These are phyloP conservation scores for Aviceda subcristata DNA, from an alignment of 2,113 vertebrate genomes.

Conservation along the genomic window DNA sequence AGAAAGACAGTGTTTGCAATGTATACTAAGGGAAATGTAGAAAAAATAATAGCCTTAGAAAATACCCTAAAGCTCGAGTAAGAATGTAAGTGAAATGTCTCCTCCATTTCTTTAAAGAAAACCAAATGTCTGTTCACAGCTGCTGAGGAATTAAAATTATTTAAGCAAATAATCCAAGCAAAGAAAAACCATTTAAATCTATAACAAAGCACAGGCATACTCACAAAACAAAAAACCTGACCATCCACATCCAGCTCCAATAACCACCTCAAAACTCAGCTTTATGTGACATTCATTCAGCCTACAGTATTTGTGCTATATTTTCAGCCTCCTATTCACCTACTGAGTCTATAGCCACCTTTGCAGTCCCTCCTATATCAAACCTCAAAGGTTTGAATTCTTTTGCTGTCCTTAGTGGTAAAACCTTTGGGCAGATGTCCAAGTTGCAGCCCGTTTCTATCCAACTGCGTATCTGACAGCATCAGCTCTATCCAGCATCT, in stretches of 20 bases:
- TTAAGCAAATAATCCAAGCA: neutral
- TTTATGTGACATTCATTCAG: neutral
- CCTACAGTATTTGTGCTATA: neutral
- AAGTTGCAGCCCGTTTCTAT: neutral
- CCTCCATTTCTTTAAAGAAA: neutral
- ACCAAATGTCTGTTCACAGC: neutral
- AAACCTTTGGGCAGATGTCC: neutral
- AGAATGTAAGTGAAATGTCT: neutral
- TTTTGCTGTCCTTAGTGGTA: neutral
- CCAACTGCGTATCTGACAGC: neutral
- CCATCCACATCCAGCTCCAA: neutral
- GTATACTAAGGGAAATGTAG: neutral
- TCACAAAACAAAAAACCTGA: neutral
- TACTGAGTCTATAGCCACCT: neutral
- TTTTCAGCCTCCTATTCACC: neutral
- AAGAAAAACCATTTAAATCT: neutral
- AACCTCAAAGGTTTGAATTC: neutral
- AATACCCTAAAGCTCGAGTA: neutral
- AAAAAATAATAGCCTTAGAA: neutral
- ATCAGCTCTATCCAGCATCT: neutral
- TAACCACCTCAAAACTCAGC: neutral
- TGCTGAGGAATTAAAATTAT: neutral
- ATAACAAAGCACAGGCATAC: neutral
- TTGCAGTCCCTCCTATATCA: neutral
- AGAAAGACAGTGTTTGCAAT: neutral